Percentiles rank a stretch among this genome's conserved stretches.
phyloP scores from a whole-genome alignment of 2,113 vertebrate genomes.

The Oncorhynchus masou region DNA sequence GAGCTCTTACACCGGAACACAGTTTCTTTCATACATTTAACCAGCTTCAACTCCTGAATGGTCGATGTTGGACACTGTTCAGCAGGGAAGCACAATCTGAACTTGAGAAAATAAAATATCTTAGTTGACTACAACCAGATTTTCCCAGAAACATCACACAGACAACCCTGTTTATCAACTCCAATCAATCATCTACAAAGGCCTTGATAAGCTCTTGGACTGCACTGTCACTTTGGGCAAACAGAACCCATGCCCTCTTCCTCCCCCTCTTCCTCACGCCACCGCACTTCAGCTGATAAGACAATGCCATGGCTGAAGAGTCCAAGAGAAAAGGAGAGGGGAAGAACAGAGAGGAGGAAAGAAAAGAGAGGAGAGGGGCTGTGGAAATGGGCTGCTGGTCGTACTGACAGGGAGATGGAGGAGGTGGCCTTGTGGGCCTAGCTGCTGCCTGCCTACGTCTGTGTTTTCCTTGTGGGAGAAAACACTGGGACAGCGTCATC shows the following conservation, averaged over 20 bases:
- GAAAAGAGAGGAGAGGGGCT: constrained; percentile 58
- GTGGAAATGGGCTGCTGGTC: constrained; percentile 57
- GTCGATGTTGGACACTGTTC: no score
- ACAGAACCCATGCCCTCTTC: constrained; percentile 68
- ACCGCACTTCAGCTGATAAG: not conserved
- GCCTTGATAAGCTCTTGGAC: constrained; percentile 69
- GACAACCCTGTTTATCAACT: constrained; percentile 3
- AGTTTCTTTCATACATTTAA: not conserved
- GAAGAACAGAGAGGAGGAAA: not conserved
- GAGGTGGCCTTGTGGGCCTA: constrained; percentile 45
- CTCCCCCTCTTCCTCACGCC: constrained; percentile 47
- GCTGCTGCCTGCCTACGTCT: constrained; percentile 23
- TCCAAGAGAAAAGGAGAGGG: not conserved
- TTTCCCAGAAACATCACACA: no score
- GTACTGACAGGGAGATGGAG: no score
- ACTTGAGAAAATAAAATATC: no score
- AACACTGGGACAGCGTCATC: no score
- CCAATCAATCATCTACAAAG: constrained; percentile 74
- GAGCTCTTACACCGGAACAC: not conserved
- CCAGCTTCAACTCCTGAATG: no score
- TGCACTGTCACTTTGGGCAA: constrained; percentile 70
- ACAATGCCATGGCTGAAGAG: not conserved
- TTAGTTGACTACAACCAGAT: constrained; percentile 7
- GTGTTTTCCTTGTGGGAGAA: constrained; percentile 7
- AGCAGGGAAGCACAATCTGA: not conserved